Evolutionary conservation across 2,797 vertebrate species (phyloP).

Genomic region (Eospalax fontanierii): DNA sequence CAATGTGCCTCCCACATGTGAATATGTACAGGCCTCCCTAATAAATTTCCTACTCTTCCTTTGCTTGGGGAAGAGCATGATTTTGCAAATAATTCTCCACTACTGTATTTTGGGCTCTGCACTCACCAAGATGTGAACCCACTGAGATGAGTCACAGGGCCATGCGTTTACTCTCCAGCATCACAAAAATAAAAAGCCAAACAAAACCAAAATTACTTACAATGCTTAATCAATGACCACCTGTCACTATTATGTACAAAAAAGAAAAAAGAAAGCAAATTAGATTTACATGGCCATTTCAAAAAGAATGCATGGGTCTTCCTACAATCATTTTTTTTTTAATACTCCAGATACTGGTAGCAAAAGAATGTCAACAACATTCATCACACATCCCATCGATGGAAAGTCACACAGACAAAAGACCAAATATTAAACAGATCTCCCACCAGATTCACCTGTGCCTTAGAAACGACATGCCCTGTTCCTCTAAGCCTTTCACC

Average conservation of each 20-base stretch:
- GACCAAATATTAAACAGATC: neutral
- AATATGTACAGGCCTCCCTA: neutral
- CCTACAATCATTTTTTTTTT: neutral
- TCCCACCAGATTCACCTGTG: neutral
- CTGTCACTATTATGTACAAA: neutral
- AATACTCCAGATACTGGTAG: conserved; percentile 5
- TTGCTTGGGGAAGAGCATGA: neutral
- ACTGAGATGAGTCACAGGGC: neutral
- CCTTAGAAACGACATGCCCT: neutral
- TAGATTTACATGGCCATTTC: neutral
- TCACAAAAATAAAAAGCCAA: neutral
- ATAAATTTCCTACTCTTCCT: neutral
- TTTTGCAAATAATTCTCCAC: neutral
- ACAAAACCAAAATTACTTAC: neutral
- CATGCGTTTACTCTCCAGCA: neutral
- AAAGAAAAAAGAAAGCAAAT: conserved; percentile 55
- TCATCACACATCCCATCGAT: neutral
- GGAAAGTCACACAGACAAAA: neutral
- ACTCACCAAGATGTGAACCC: neutral
- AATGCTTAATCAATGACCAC: neutral
- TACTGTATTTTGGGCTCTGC: neutral
- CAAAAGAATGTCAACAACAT: neutral
- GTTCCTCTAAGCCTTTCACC: neutral
- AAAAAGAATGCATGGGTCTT: neutral
- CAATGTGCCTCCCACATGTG: neutral